Evolutionary conservation across 2,113 vertebrate genomes (phyloP).

Genomic region (Glaucidium brasilianum): DNA sequence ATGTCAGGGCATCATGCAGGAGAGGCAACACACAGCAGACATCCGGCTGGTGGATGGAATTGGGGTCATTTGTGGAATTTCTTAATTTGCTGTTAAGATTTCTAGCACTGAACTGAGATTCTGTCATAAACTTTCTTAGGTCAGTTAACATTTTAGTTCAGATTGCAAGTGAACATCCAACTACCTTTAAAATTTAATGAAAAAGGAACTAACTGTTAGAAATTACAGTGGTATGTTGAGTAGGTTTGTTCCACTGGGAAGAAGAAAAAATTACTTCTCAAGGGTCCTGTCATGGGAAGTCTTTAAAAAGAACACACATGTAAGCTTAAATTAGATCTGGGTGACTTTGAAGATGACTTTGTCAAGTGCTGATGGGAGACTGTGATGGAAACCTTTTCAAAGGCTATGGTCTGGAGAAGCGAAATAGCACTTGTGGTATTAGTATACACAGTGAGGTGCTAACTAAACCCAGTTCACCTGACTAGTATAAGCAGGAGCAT

Average conservation of each 20-base stretch:
- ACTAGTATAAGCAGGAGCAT: neutral
- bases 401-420: neutral
- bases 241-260: constrained; percentile 6
- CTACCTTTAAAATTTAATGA: constrained; percentile 6
- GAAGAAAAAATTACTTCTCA: neutral
- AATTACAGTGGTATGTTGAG: neutral
- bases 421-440: neutral
- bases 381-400: neutral
- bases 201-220: neutral
- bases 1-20: neutral
- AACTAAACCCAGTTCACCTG: neutral
- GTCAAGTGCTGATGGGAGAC: neutral
- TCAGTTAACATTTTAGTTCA: neutral
- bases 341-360: neutral
- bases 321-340: neutral
- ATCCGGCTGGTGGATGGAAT: neutral
- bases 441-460: neutral
- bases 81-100: neutral
- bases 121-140: neutral
- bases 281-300: neutral
- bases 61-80: neutral
- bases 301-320: neutral
- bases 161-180: neutral
- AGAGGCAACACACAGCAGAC: neutral
- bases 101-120: neutral